These are phyloP conservation scores for Steinernema khuongi DNA, from an alignment of 1,140 invertebrate genomes.

Conservation along the genomic window DNA sequence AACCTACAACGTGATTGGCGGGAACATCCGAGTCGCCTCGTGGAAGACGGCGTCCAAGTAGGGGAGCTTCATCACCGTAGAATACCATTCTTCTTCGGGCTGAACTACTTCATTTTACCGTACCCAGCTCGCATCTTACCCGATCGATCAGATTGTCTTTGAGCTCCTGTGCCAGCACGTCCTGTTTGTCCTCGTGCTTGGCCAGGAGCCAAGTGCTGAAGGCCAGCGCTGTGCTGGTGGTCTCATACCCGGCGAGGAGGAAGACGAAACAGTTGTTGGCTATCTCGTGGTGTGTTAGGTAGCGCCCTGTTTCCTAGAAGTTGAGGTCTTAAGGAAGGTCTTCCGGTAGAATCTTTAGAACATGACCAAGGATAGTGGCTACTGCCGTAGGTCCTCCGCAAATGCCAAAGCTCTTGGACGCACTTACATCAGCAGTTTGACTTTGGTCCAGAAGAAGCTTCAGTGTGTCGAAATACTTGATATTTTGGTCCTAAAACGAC, in stretches of 20 bases:
- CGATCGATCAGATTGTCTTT: slow-evolving; percentile 21
- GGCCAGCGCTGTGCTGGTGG: slow-evolving; percentile 59
- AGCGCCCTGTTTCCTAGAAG: not conserved
- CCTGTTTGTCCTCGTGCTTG: slow-evolving; percentile 59
- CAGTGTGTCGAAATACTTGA: not conserved
- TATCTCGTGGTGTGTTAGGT: not conserved
- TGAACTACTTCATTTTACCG: not conserved
- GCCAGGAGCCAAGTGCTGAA: slow-evolving; percentile 59
- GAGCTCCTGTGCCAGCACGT: slow-evolving; percentile 59
- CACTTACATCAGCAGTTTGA: not conserved
- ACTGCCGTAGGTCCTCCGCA: too few species aligned
- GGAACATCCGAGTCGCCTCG: slow-evolving; percentile 59
- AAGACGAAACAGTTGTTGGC: slow-evolving; percentile 50
- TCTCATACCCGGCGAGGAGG: slow-evolving; percentile 62
- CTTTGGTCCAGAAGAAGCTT: slow-evolving; percentile 1
- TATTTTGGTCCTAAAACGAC: not conserved
- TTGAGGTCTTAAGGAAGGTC: too few species aligned
- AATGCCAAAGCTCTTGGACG: too few species aligned
- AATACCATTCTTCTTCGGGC: slow-evolving; percentile 19
- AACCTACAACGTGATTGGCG: slow-evolving; percentile 53
- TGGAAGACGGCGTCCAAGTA: slow-evolving; percentile 60
- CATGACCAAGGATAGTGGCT: too few species aligned
- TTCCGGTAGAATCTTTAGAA: too few species aligned
- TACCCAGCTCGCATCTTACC: not conserved
- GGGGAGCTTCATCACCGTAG: slow-evolving; percentile 47